Evolutionary conservation across 2,888 invertebrate genomes (phyloP), one percentile per base, ranked within the genome.

Genomic region (Pollenia labialis): DNA sequence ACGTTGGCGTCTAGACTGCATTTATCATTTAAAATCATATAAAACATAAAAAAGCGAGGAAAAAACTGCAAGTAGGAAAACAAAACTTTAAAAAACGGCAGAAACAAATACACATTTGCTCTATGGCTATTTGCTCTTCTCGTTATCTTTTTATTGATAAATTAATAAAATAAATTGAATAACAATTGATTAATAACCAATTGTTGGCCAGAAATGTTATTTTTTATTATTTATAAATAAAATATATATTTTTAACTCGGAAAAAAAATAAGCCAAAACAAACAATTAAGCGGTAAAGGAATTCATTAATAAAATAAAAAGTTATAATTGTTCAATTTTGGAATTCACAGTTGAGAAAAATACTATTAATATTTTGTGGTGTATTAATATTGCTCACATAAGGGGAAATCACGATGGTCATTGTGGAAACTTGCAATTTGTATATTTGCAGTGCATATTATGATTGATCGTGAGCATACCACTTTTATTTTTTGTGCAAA

Each of bases 1-100:
- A 81, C 87, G 87, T 81, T 81, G 87, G 87, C 81, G 87, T 87
- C 87, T 87, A 87, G 87, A 87, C 87, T 84, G 87, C 87, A 87
- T 87, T 87, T 84, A 87, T 87, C 87, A 87, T 87, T 74, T 50
- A 74, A 76, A 76, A 87, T 62, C 54, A 80, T 74, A 64, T 14
- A 74, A 44, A n/a, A 48, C 10, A 69, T 40, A 46, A 77, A 40
- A 50, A 42, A 75, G 14, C 16, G 68, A 10, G 18, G 12, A 0
- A 52, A 62, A 62, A 62, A 1, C 18, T 2, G 10, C 50, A 58
- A 18, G 10, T 32, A 16, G 12, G 50, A 81, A 74, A 50, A 1
- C 23, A 18, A 56, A 32, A 64, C 46, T 42, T 40, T 50, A 69
- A 40, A 66, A 82, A 68, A 68, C 11, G 10, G 11, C n/a, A n/a